phyloP scores from a whole-genome alignment of 2,888 invertebrate genomes.

The Melikaiella ostensackeni region DNA sequence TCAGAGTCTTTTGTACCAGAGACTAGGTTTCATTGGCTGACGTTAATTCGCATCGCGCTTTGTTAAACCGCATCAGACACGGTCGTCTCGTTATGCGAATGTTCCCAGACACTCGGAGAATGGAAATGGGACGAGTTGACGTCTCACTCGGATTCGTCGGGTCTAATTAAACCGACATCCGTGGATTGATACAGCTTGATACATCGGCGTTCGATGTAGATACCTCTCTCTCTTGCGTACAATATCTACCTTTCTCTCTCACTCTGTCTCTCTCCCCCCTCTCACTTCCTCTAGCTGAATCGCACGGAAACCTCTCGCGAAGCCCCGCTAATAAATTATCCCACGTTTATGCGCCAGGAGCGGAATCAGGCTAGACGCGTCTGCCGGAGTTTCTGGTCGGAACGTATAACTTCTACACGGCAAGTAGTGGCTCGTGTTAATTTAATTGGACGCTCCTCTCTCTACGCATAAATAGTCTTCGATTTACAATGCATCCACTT shows the following conservation, averaged over 20 bases:
- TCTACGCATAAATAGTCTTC: conserved; percentile 53
- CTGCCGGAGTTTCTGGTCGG: conserved; percentile 52
- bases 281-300: conserved; percentile 8
- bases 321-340: conserved; percentile 61
- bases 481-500: conserved; percentile 50
- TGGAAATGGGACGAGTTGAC: conserved; percentile 53
- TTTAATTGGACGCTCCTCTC: conserved; percentile 57
- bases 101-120: conserved; percentile 34
- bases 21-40: background rate
- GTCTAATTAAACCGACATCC: conserved; percentile 60
- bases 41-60: conserved; percentile 2
- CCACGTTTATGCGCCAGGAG: conserved; percentile 47
- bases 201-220: conserved; percentile 32
- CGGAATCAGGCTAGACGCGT: conserved; percentile 56
- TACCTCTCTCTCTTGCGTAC: conserved; percentile 21
- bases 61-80: conserved; percentile 10
- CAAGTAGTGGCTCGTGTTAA: conserved; percentile 55
- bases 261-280: conserved; percentile 29
- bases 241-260: conserved; percentile 32
- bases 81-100: conserved; percentile 12
- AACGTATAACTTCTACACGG: conserved; percentile 48
- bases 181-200: conserved; percentile 46
- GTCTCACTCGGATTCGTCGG: conserved; percentile 50
- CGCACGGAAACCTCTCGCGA: conserved; percentile 32
- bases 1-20: background rate